Base-by-base conservation (phyloP, 2,888 invertebrate genomes). In the Ommatoiulus sabulosus region DNA sequence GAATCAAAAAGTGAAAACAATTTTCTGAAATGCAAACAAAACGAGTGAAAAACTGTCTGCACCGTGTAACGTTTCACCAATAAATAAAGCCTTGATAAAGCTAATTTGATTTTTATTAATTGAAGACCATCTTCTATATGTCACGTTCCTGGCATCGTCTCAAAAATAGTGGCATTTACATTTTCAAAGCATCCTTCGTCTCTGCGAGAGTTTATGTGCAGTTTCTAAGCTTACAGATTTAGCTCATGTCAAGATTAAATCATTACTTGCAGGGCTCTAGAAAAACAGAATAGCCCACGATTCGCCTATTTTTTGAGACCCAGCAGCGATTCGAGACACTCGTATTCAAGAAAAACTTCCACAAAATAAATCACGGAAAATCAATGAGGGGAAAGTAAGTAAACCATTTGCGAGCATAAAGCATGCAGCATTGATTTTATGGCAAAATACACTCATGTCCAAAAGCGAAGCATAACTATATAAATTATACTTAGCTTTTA, bases 21-120 rank as follows among this genome's bases (percentile, higher is more conserved):
- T 63, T 63, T n/a, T 63, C 63, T 63, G 63, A n/a, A 63, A 63
- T 63, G 63, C 63, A 63, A 63, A n/a, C 15, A n/a, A 63, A 63
- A 63, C 46, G 46, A 46, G 46, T 46, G 46, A 4, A 46, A 46
- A 46, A 6, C 46, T n/a, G 63, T 6, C 63, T n/a, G n/a, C 63
- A n/a, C 3, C n/a, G 17, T 63, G n/a, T 63, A 63, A 63, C n/a
- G 17, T 63, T 63, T n/a, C 63, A n/a, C n/a, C 63, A 63, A 63
- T 63, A 63, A 63, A 63, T n/a, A 63, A 52, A 12, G 52, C 52
- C 17, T n/a, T 63, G 63, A 63, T 63, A 17, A 63, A 12, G 63
- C 63, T 63, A 63, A 63, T 63, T 63, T 63, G 63, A 63, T n/a
- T 63, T 63, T 63, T 63, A 63, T 63, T 63, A 63, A 63, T 63